Evolutionary conservation across 23 tunicate genomes (phyloP).

Genomic region (Botrylloides violaceus): DNA sequence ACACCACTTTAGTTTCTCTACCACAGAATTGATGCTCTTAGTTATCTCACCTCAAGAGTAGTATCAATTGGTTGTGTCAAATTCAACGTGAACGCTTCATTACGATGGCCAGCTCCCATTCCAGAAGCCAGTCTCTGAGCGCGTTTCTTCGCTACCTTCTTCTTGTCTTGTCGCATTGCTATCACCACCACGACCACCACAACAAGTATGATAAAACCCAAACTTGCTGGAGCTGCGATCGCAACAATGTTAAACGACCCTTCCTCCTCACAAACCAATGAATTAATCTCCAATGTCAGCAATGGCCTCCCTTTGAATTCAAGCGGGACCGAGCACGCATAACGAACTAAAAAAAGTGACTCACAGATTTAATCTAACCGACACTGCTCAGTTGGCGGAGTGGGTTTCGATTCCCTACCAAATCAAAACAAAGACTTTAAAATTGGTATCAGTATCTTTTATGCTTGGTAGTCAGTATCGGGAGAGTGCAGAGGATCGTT

Average conservation of each 20-base stretch:
- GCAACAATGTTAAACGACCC: slow-evolving; percentile 37
- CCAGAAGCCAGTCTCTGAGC: background rate
- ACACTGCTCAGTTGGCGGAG: background rate
- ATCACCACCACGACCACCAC: slow-evolving; percentile 32
- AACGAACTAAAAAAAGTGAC: slow-evolving; percentile 31
- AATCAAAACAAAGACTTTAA: no score
- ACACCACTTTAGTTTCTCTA: no score
- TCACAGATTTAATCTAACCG: background rate
- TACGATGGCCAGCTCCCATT: background rate
- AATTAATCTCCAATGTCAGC: slow-evolving; percentile 30
- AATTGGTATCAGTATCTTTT: no score
- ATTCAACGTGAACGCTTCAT: background rate
- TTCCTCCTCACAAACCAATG: slow-evolving; percentile 24
- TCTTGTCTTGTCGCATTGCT: slow-evolving; percentile 15
- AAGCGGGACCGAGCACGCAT: slow-evolving; percentile 46
- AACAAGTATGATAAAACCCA: slow-evolving; percentile 29
- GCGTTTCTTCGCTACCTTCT: slow-evolving; percentile 7
- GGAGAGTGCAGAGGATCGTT: no score
- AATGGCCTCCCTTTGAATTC: slow-evolving; percentile 30
- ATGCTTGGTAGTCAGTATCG: no score
- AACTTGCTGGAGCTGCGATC: slow-evolving; percentile 53
- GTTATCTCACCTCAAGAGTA: background rate
- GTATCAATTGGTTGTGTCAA: background rate
- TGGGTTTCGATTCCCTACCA: no score
- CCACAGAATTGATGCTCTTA: no score